Evolutionary conservation across 2,888 invertebrate species (phyloP), one percentile per base, ranked within the genome.

Genomic region (Ophion ellenae): DNA sequence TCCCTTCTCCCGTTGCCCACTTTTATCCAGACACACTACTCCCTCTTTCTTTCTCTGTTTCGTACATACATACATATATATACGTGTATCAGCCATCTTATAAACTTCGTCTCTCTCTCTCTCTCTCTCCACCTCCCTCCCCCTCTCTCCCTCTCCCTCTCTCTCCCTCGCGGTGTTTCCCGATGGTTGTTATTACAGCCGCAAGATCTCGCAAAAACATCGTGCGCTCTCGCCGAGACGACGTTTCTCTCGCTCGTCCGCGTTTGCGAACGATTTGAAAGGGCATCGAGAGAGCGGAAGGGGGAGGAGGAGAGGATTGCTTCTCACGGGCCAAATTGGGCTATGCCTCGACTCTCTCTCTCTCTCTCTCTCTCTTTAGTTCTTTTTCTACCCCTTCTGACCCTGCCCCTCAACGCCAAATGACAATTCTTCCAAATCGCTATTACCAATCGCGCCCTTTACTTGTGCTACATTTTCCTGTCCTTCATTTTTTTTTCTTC

Each of bases 291-390:
- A 47, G 47, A 47, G 45, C 9, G 9, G 10, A 45, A 45, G 45
- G 45, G 45, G 9, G 45, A 9, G 45, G 11, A 6, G 45, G 45
- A 9, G 82, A 83, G 71, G 86, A 88, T 91, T 89, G 89, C 88
- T 91, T 91, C 91, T 91, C 91, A 92, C 91, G 92, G 85, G 87
- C 89, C 91, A 91, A 91, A 91, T n/a, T 24, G 24, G 61, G 7
- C 90, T 90, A 89, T 47, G 47, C 47, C 89, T 88, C 86, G 88
- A 32, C 66, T 45, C 70, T 71, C 40, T 28, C 32, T 53, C 66
- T 63, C 53, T 45, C 61, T 11, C 64, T 24, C 24, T 9, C 89
- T 88, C 86, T 88, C 67, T 47, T 67, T 71, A n/a, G 20, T n/a
- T 57, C 70, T 63, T 24, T 32, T 9, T 64, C 64, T 14, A 28